Percentiles rank a stretch among this genome's conserved stretches.
Conservation (phyloP, 2,113 vertebrate genomes). For the Penelope pileata region DNA sequence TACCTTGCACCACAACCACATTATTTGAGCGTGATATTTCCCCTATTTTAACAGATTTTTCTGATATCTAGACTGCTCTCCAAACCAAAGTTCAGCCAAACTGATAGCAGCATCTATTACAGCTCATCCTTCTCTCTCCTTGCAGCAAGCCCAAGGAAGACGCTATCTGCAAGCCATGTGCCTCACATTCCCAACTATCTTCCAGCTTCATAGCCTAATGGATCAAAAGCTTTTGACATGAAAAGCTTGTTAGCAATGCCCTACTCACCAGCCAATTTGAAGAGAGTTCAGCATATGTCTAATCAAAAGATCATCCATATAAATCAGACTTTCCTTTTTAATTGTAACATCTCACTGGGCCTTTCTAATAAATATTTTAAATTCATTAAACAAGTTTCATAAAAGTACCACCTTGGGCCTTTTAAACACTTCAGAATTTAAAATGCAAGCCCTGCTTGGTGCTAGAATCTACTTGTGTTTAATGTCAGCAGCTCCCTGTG, state of each 20-base stretch:
- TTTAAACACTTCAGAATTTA: not conserved
- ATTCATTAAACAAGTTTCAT: not conserved
- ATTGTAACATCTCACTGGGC: not conserved
- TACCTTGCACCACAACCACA: not conserved
- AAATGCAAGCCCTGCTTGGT: not conserved
- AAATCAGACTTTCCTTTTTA: constrained; percentile 1
- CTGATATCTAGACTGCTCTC: not conserved
- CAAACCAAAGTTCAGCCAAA: not conserved
- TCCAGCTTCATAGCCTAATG: not conserved
- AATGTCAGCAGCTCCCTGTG: not conserved
- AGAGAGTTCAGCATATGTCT: not conserved
- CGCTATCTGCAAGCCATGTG: not conserved
- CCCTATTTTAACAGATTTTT: not conserved
- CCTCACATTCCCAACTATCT: not conserved
- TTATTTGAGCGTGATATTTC: not conserved
- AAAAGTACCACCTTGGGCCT: not conserved
- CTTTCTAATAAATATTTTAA: constrained; percentile 44
- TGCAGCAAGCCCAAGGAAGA: not conserved
- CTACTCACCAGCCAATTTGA: not conserved
- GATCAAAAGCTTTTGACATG: not conserved
- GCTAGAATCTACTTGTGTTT: not conserved
- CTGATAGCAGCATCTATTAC: fast-evolving
- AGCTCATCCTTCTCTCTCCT: not conserved
- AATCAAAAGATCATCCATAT: not conserved
- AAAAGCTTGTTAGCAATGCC: not conserved